Conservation (phyloP, 2,888 invertebrate species). For the Phyto melanocephala region DNA sequence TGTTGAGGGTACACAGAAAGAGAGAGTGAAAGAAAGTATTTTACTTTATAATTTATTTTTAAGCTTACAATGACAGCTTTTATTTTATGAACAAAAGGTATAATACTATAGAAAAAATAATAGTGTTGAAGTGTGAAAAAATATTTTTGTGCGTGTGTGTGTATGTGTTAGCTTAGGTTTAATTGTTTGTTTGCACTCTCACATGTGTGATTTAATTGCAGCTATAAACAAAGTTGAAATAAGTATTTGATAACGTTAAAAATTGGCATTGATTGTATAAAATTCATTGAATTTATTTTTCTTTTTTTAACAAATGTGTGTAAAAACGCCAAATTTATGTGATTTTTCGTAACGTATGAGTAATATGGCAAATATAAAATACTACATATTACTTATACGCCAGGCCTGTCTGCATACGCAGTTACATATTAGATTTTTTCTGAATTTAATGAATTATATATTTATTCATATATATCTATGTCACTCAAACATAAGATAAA, state of each 20-base stretch:
- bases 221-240: too few relatives aligned
- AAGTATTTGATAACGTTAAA: too few relatives aligned
- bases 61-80: constrained; percentile 57
- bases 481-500: too few relatives aligned
- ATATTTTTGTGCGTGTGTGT: not conserved
- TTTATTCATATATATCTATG: too few relatives aligned
- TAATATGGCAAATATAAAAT: not conserved
- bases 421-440: too few relatives aligned
- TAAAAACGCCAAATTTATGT: not conserved
- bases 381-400: not conserved
- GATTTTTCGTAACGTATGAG: not conserved
- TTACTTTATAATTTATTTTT: constrained; percentile 55
- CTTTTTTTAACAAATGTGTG: not conserved
- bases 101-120: not conserved
- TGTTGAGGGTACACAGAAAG: not conserved
- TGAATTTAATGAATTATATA: too few relatives aligned
- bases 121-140: constrained; percentile 26
- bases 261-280: too few relatives aligned
- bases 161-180: too few relatives aligned
- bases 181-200: too few relatives aligned
- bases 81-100: constrained; percentile 50
- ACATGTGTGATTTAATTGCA: too few relatives aligned
- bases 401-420: too few relatives aligned
- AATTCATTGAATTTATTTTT: too few relatives aligned
- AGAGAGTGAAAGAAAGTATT: not conserved